Conservation (phyloP, 1,140 invertebrate species). For the Venturia canescens region DNA sequence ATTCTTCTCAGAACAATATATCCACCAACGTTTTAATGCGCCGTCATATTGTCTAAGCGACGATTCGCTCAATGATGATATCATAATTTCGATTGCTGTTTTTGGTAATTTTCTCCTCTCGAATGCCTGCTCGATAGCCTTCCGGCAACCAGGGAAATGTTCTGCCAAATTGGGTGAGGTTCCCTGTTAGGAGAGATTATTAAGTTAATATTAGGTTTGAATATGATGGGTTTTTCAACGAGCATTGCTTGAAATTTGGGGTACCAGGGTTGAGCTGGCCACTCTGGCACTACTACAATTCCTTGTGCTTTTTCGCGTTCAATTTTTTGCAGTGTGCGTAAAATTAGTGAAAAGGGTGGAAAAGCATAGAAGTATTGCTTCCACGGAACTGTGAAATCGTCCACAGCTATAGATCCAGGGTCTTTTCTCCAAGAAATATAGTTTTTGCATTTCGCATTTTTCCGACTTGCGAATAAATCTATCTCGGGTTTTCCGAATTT, state of each 20-base stretch:
- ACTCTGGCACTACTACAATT: conserved; percentile 43
- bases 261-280: conserved; percentile 46
- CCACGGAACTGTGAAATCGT: conserved; percentile 50
- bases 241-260: conserved; percentile 35
- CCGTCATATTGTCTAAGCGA: conserved; percentile 61
- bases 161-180: conserved; percentile 51
- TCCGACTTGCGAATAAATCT: conserved; percentile 46
- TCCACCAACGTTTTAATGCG: conserved; percentile 59
- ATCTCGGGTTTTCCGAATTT: conserved; percentile 49
- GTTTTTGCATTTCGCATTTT: conserved; percentile 54
- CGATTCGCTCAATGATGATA: conserved; percentile 55
- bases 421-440: conserved; percentile 61
- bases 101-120: conserved; percentile 48
- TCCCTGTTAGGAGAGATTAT: conserved; percentile 50
- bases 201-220: conserved; percentile 17
- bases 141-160: conserved; percentile 60
- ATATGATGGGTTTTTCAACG: conserved; percentile 34
- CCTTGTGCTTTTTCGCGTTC: conserved; percentile 28
- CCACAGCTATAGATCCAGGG: conserved; percentile 47
- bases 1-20: conserved; percentile 56
- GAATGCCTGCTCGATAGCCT: conserved; percentile 57
- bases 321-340: conserved; percentile 43
- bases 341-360: conserved; percentile 45
- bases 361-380: conserved; percentile 46
- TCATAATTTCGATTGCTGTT: conserved; percentile 49